phyloP scores from a whole-genome alignment of 2,113 vertebrate species.

The Gallinago undulata region DNA sequence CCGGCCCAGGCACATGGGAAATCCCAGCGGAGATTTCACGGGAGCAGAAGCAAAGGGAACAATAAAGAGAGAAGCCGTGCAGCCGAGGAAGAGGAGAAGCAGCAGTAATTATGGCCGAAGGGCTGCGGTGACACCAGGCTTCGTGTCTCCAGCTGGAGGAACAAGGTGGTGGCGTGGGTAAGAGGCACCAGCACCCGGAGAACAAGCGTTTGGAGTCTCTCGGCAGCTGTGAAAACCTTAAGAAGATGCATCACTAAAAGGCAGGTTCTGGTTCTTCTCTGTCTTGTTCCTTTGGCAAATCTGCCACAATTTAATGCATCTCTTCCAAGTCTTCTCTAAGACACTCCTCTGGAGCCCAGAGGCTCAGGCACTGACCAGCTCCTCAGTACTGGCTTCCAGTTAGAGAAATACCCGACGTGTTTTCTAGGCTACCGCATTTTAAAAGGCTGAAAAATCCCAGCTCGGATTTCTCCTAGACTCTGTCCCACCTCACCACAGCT shows the following conservation, averaged over 20 bases:
- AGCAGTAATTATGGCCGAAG: neutral
- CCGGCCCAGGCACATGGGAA: neutral
- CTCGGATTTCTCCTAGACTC: neutral
- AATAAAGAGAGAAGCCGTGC: fast-evolving
- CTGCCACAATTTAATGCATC: neutral
- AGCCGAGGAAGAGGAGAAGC: neutral
- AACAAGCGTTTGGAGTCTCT: neutral
- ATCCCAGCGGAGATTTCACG: neutral
- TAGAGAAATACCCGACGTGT: neutral
- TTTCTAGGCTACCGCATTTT: neutral
- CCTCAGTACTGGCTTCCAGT: neutral
- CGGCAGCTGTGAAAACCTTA: neutral
- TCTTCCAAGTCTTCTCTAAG: neutral
- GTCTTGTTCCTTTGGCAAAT: neutral
- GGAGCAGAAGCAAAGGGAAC: neutral
- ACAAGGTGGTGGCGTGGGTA: neutral
- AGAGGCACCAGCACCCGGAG: neutral
- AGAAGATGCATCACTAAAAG: neutral
- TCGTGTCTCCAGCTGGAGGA: neutral
- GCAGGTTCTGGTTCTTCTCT: neutral
- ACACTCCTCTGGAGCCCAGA: neutral
- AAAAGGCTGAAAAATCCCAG: neutral
- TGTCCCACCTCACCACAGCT: neutral
- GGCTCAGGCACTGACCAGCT: neutral
- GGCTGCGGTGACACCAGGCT: fast-evolving